These are phyloP conservation scores for Lepus americanus DNA, from an alignment of 2,113 vertebrate genomes.

Conservation along the genomic window DNA sequence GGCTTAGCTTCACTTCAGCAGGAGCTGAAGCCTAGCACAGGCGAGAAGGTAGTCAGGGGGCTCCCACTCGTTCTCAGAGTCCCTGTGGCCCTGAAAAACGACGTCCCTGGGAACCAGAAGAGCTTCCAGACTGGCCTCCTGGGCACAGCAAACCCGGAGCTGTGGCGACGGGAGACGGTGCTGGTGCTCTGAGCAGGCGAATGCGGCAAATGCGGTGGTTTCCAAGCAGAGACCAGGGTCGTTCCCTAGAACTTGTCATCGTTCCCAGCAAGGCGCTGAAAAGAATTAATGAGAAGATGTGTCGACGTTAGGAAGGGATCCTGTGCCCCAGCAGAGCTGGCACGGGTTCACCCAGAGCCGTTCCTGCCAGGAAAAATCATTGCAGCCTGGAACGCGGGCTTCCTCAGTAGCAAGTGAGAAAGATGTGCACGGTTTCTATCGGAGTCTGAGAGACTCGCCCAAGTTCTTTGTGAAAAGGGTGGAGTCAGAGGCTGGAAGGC, in stretches of 20 bases:
- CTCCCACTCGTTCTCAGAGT: rapidly evolving
- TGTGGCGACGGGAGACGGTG: neutral
- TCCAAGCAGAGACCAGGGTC: neutral
- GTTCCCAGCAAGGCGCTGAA: neutral
- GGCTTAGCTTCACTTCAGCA: rapidly evolving
- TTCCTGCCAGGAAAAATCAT: neutral
- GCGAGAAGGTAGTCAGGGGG: neutral
- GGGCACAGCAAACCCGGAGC: neutral
- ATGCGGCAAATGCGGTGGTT: neutral
- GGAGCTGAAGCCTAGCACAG: neutral
- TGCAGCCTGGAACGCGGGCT: neutral
- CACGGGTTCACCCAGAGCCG: neutral
- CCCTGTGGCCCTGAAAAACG: neutral
- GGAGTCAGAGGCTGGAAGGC: neutral
- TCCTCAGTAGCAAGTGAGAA: neutral
- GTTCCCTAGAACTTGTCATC: neutral
- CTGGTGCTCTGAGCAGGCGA: neutral
- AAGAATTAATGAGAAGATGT: neutral
- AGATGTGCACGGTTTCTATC: neutral
- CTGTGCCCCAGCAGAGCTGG: neutral
- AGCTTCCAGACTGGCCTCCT: neutral
- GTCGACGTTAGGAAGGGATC: neutral
- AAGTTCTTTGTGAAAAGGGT: neutral
- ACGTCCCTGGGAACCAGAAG: neutral
- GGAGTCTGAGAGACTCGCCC: neutral